phyloP scores from a whole-genome alignment of 2,888 invertebrate genomes.

The Nemotelus pantherinus region DNA sequence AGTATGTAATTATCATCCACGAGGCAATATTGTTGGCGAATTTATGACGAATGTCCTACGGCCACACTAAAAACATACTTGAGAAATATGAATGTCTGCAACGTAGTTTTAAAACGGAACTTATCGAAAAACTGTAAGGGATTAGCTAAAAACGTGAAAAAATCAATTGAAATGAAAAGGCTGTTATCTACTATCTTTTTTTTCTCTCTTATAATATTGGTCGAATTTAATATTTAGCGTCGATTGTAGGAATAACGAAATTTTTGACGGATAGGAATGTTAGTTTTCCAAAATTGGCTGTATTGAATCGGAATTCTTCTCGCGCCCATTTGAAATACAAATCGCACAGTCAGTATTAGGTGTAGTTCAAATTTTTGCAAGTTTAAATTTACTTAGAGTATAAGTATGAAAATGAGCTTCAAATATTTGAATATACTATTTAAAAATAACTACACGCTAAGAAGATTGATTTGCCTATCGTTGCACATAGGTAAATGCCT shows the following conservation, averaged over 20 bases:
- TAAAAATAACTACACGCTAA: slow-evolving; percentile 6
- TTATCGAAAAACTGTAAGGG: not conserved
- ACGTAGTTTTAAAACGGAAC: slow-evolving; percentile 2
- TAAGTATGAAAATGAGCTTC: slow-evolving; percentile 22
- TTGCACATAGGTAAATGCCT: not conserved
- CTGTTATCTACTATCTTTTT: slow-evolving; percentile 34
- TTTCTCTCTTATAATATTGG: slow-evolving; percentile 11
- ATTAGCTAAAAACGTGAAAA: slow-evolving; percentile 17
- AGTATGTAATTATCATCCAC: slow-evolving; percentile 66
- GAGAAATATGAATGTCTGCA: not conserved
- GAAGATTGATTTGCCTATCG: too few relatives aligned
- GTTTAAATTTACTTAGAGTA: not conserved
- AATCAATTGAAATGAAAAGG: slow-evolving; percentile 38
- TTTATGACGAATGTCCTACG: slow-evolving; percentile 55
- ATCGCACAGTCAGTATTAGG: slow-evolving; percentile 4
- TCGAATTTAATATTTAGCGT: slow-evolving; percentile 31
- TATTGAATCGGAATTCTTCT: not conserved
- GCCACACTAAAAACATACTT: slow-evolving; percentile 49
- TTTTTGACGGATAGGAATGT: not conserved
- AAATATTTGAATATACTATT: not conserved
- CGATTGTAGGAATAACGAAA: too few relatives aligned
- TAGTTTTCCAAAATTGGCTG: not conserved
- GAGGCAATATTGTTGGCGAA: slow-evolving; percentile 56
- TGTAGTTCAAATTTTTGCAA: slow-evolving; percentile 16
- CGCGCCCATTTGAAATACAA: not conserved